Conservation (phyloP, 2,113 vertebrate species). For the Gambusia affinis region DNA sequence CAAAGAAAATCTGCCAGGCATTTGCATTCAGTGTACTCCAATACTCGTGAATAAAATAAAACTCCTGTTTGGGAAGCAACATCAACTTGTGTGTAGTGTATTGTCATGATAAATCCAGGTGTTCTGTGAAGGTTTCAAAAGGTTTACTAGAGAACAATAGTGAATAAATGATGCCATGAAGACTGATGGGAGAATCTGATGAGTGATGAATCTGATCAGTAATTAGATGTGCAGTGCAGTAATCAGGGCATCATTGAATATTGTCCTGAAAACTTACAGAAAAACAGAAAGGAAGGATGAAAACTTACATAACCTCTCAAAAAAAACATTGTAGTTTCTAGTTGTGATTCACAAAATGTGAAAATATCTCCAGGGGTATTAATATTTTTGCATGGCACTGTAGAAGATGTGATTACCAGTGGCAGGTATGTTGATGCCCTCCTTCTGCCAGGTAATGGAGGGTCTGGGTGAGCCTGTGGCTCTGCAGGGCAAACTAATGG, state of each 20-base stretch:
- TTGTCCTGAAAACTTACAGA: not conserved
- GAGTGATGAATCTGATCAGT: not conserved
- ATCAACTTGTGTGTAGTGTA: not conserved
- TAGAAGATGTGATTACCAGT: constrained; percentile 76
- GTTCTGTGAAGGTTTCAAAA: not conserved
- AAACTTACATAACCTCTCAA: not conserved
- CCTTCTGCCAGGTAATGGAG: constrained; percentile 93
- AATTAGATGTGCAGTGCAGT: not conserved
- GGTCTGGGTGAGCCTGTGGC: constrained; percentile 88
- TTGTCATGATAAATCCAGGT: not conserved
- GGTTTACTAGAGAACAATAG: not conserved
- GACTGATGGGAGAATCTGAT: not conserved
- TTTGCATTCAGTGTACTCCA: not conserved
- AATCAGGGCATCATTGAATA: not conserved
- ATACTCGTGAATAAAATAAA: not conserved
- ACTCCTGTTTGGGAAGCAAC: not conserved
- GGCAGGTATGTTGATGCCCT: constrained; percentile 88
- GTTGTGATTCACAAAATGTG: too few relatives aligned
- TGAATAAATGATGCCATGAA: not conserved
- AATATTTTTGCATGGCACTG: not conserved
- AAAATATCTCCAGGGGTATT: not conserved
- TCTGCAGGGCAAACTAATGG: constrained; percentile 87
- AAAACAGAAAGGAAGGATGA: not conserved
- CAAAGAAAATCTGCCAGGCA: not conserved
- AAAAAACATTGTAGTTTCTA: too few relatives aligned